Conservation (phyloP, 2,113 vertebrate genomes). For the Apteryx owenii region DNA sequence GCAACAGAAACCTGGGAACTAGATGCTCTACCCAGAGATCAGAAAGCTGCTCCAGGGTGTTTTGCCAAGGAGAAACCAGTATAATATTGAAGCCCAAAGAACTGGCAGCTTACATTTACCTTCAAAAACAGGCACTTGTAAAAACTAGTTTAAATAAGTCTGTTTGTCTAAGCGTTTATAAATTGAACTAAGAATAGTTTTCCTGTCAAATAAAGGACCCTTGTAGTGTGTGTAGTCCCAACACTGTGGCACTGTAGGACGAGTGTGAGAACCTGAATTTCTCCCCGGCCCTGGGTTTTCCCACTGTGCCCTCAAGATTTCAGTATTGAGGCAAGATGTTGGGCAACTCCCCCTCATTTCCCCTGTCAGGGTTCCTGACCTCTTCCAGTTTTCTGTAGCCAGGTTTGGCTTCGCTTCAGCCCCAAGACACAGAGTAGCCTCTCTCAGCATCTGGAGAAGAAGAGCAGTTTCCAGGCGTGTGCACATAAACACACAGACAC, state of each 20-base stretch:
- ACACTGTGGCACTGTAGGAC: neutral
- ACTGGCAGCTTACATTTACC: neutral
- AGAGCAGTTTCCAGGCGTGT: neutral
- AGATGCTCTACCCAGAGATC: neutral
- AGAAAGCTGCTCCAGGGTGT: neutral
- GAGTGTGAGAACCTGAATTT: neutral
- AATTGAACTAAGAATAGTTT: neutral
- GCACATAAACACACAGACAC: neutral
- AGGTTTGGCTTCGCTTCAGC: neutral
- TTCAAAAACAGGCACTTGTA: neutral
- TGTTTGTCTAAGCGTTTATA: neutral
- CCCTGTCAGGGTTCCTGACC: no score
- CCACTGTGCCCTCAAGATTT: neutral
- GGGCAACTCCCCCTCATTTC: neutral
- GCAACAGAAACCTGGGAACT: neutral
- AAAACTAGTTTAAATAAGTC: neutral
- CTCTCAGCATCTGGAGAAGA: neutral
- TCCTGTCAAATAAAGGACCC: neutral
- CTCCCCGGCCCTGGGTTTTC: rapidly evolving
- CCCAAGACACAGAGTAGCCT: neutral
- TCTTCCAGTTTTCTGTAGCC: neutral
- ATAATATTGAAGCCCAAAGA: neutral
- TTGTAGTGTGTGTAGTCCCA: rapidly evolving
- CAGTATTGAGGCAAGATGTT: neutral
- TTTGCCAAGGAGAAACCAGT: neutral